A percentile compares a stretch with the other conserved stretches of the same genome.
phyloP scores from a whole-genome alignment of 2,888 invertebrate species.

The Chymomyza fuscimana region DNA sequence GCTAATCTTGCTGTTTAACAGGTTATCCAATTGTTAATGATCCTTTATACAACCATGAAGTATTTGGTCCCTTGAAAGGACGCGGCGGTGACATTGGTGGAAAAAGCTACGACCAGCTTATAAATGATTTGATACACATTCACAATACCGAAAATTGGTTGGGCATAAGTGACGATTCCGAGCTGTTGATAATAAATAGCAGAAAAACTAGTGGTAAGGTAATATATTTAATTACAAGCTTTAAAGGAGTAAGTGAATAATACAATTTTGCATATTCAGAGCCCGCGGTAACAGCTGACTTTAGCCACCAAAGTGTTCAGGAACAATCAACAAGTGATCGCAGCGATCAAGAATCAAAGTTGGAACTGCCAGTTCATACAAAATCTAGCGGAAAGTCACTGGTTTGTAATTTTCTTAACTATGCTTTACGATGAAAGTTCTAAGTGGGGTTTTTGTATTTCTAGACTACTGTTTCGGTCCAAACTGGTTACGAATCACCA shows the following conservation, averaged over 20 bases:
- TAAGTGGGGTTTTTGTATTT: background rate
- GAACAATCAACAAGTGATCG: background rate
- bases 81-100: conserved; percentile 93
- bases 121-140: conserved; percentile 92
- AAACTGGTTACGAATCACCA: conserved; percentile 90
- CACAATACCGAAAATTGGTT: conserved; percentile 97
- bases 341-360: background rate
- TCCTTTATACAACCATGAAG: conserved; percentile 96
- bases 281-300: background rate
- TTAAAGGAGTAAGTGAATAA: conserved; percentile 6
- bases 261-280: background rate
- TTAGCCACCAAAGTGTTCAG: background rate
- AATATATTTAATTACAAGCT: conserved; percentile 63
- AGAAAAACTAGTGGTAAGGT: conserved; percentile 83
- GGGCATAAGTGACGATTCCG: conserved; percentile 93
- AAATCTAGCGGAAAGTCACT: background rate
- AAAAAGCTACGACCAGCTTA: conserved; percentile 93
- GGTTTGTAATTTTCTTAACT: background rate
- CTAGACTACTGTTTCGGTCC: conserved; percentile 87
- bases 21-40: conserved; percentile 99
- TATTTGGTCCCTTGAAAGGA: conserved; percentile 96
- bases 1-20: conserved; percentile 65
- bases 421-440: background rate
- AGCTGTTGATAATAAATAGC: conserved; percentile 87
- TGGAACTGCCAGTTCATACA: background rate